Conservation (phyloP, 2,888 invertebrate species). For the Watsonalla binaria region DNA sequence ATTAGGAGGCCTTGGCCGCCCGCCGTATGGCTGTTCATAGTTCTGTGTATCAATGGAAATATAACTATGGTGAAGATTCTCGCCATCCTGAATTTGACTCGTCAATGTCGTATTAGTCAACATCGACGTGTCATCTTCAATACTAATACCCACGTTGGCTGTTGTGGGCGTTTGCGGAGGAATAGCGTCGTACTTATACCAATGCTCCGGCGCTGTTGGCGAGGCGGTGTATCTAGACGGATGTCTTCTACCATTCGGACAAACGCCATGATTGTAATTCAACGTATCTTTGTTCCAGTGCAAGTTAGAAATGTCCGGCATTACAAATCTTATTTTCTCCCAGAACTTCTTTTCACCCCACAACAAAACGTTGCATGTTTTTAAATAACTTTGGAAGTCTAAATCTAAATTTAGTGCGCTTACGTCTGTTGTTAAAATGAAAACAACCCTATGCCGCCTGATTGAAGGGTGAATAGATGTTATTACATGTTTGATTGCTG, state of each 20-base stretch:
- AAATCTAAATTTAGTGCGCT: slow-evolving; percentile 86
- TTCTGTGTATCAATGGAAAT: slow-evolving; percentile 81
- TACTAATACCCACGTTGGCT: slow-evolving; percentile 68
- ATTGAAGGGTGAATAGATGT: slow-evolving; percentile 81
- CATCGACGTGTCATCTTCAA: slow-evolving; percentile 81
- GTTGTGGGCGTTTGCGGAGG: slow-evolving; percentile 76
- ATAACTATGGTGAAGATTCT: slow-evolving; percentile 83
- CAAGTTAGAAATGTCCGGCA: slow-evolving; percentile 86
- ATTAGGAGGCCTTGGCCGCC: slow-evolving; percentile 67
- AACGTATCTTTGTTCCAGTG: slow-evolving; percentile 79
- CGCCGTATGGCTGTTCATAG: slow-evolving; percentile 71
- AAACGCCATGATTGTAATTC: slow-evolving; percentile 74
- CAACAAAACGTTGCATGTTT: slow-evolving; percentile 84
- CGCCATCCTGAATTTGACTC: slow-evolving; percentile 82
- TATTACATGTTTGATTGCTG: slow-evolving; percentile 86
- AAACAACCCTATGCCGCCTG: slow-evolving; percentile 79
- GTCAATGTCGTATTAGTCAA: slow-evolving; percentile 79
- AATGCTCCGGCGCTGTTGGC: slow-evolving; percentile 84
- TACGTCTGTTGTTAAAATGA: slow-evolving; percentile 80
- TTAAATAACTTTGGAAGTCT: slow-evolving; percentile 84
- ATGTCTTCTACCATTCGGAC: slow-evolving; percentile 78
- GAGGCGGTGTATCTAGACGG: slow-evolving; percentile 84
- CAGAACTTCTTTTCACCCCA: slow-evolving; percentile 93
- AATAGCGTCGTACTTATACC: slow-evolving; percentile 84
- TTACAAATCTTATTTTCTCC: slow-evolving; percentile 90